Evolutionary conservation across 2,113 vertebrate species (phyloP).

Genomic region (Dicentrarchus labrax): DNA sequence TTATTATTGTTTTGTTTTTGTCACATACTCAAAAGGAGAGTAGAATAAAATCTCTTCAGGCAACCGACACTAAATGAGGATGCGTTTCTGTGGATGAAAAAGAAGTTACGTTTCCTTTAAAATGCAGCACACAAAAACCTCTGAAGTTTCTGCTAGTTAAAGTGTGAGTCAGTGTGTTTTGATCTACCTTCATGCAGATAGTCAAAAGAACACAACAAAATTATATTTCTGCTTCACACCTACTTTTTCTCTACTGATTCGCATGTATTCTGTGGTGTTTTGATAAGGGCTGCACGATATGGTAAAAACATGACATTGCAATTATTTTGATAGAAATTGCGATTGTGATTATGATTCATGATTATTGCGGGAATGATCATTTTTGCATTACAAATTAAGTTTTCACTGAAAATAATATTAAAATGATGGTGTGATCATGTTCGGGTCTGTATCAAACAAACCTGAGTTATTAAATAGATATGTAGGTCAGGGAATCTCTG

Average conservation of each 20-base stretch:
- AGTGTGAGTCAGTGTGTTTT: not conserved
- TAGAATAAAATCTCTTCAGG: not conserved
- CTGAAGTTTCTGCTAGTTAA: not conserved
- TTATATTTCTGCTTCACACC: not conserved
- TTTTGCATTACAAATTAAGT: too few species aligned
- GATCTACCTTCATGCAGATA: not conserved
- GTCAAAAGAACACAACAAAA: not conserved
- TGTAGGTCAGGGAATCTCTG: too few species aligned
- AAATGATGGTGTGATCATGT: too few species aligned
- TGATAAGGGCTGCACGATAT: too few species aligned
- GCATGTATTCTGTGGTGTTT: not conserved
- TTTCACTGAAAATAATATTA: too few species aligned
- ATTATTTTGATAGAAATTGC: too few species aligned
- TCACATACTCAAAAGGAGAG: not conserved
- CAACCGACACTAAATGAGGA: not conserved
- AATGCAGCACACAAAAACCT: not conserved
- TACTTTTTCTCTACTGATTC: not conserved
- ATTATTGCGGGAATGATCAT: too few species aligned
- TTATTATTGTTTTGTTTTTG: not conserved
- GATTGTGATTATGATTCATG: too few species aligned
- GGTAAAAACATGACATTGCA: too few species aligned
- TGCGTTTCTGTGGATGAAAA: not conserved
- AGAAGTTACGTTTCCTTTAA: not conserved
- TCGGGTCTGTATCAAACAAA: too few species aligned
- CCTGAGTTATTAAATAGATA: too few species aligned